Base-by-base conservation (phyloP, 2,797 vertebrate genomes). In the Garrulus glandarius region DNA sequence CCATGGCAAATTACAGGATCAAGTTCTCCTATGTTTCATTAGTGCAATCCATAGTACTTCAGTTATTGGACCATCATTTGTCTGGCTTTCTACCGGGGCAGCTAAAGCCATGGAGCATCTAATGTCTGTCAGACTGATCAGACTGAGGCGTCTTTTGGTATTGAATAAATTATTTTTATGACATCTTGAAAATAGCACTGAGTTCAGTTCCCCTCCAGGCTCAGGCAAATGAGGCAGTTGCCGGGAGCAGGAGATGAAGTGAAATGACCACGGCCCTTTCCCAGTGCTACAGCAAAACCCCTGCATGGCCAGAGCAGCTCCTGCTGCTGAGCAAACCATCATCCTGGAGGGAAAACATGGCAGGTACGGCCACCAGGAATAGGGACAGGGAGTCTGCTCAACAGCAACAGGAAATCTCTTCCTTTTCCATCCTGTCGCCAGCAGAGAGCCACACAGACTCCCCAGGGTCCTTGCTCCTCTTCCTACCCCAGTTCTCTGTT, bases 301-400 rank as follows among this genome's bases (percentile, higher is more conserved):
- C 23, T 7, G 21, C 56, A 8, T 0, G 41, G 49, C 57, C 72
- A 81, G 64, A 77, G 84, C 10, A 13, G 61, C n/a, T 87, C 65
- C 69, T 81, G 30, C 72, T 53, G 30, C 81, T 30, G 17, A 39
- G 36, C 24, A n/a, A 24, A n/a, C 4, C 52, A 1, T 34, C 19
- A 15, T 39, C 49, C 61, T 36, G 44, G 27, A 61, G 52, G 36
- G 20, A 77, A 46, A 44, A 5, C 17, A 3, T 5, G 18, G 36
- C 60, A 63, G 41, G 14, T 9, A 13, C 0, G 0, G 71, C 52
- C 43, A 20, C 4, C n/a, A 36, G 80, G 41, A 84, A 8, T 2
- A 41, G 9, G 5, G 17, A 14, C 4, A 29, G 36, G 36, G 46
- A 57, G 9, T 13, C 3, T 24, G 19, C 26, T 37, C 43, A 53